Evolutionary conservation across 2,113 vertebrate genomes (phyloP), one percentile per base, ranked within the genome.

Genomic region (Eidolon helvum): DNA sequence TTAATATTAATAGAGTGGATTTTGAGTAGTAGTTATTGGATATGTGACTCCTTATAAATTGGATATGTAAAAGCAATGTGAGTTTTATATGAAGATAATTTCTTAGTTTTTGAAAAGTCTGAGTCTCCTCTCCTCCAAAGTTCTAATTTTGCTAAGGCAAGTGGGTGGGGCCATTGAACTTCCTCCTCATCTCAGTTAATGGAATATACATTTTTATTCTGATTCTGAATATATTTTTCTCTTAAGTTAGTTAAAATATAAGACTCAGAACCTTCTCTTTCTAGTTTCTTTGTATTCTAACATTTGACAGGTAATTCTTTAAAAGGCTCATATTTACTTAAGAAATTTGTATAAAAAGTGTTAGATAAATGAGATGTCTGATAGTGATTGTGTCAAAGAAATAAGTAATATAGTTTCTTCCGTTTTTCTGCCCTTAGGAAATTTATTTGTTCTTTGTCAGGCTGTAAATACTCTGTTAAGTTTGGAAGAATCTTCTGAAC

Each of bases 381-480:
- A 10, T 74, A 75, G 21, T 69, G 77, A 45, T 0, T 77, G 4
- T 53, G 26, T 50, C 72, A 61, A 10, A 79, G 43, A 77, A 71
- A 2, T 75, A 50, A 94, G 3, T 79, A 86, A 95, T 69, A 21
- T 93, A 90, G 33, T 57, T 77, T 96, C 97, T 98, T 77, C 90
- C 94, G 18, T 97, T 77, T 96, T 86, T 97, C 55, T 98, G 59
- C 61, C 6, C 28, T 45, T 97, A 99, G 99, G 99, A 94, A 99
- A 97, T 50, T 97, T 99, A 59, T 99, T 99, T 97, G 99, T 99
- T 82, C 99, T 99, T 91, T 98, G 99, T 86, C 99, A 99, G 98
- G 99, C 99, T 80, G 97, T 99, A 92, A 99, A 98, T 97, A 99
- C 99, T 57, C 98, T 99, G 33, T 99, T 99, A 50, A 99, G 99